phyloP scores from a whole-genome alignment of 2,113 vertebrate genomes.

The Anolis sagrei region DNA sequence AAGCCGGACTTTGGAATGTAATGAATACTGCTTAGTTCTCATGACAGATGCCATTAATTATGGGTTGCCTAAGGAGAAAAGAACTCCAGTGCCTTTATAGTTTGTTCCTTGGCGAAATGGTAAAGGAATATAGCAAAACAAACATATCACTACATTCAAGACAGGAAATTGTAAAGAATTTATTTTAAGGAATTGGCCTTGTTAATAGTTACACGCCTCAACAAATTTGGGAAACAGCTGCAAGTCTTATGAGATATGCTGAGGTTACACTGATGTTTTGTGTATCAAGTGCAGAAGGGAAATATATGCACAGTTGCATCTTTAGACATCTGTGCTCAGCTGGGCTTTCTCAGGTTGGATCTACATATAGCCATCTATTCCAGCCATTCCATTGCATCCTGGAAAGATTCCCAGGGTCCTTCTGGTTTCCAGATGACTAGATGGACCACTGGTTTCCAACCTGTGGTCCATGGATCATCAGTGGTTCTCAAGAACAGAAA shows the following conservation, averaged over 20 bases:
- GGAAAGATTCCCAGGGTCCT: no score
- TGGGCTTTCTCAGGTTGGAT: neutral
- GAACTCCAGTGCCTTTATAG: constrained; percentile 26
- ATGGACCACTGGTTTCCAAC: no score
- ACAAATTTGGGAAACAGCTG: neutral
- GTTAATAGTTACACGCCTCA: neutral
- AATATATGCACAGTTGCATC: neutral
- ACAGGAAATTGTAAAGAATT: neutral
- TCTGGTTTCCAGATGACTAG: no score
- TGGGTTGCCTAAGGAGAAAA: constrained; percentile 37
- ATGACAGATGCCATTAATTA: constrained; percentile 53
- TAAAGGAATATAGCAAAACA: rapidly evolving
- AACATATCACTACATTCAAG: neutral
- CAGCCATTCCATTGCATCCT: no score
- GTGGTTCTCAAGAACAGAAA: no score
- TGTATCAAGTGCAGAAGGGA: neutral
- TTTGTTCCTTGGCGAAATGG: constrained; percentile 14
- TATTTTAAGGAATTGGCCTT: neutral
- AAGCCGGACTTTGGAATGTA: constrained; percentile 37
- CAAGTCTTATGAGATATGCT: neutral
- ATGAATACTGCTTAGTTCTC: constrained; percentile 45
- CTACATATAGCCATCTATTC: no score
- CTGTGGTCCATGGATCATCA: no score
- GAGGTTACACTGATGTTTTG: neutral
- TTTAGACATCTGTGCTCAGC: neutral